Percentiles rank a stretch among this genome's conserved stretches.
Evolutionary conservation across 2,888 invertebrate genomes (phyloP).

Genomic region (Zygogramma bicolorata): DNA sequence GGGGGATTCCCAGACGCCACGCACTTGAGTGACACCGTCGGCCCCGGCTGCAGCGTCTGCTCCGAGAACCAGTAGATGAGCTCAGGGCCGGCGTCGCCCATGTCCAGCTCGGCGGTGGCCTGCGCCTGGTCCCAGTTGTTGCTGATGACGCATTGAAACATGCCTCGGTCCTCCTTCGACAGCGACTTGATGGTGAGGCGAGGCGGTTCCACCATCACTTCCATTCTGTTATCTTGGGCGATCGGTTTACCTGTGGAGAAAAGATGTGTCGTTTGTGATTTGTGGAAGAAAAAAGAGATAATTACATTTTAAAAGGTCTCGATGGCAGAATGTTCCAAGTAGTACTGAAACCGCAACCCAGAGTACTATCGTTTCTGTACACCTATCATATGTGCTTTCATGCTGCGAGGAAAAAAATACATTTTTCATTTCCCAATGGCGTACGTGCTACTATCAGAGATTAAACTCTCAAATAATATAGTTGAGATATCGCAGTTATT

Average conservation of each 20-base stretch:
- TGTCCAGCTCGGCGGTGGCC: slow-evolving; percentile 82
- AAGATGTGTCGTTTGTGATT: too few species aligned
- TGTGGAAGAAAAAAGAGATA: too few species aligned
- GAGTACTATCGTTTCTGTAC: too few species aligned
- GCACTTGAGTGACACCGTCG: slow-evolving; percentile 91
- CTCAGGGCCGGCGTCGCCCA: slow-evolving; percentile 91
- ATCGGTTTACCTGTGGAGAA: slow-evolving; percentile 62
- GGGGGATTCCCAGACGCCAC: slow-evolving; percentile 95
- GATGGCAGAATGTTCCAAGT: too few species aligned
- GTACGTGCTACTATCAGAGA: too few species aligned
- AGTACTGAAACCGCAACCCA: too few species aligned
- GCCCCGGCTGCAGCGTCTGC: slow-evolving; percentile 91
- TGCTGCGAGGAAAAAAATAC: too few species aligned
- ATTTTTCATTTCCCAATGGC: too few species aligned
- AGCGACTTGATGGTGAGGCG: slow-evolving; percentile 73
- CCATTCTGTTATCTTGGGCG: slow-evolving; percentile 63
- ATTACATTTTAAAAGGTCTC: too few species aligned
- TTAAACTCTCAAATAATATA: too few species aligned
- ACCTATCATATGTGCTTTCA: too few species aligned
- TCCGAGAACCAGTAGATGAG: slow-evolving; percentile 92
- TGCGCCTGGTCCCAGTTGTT: slow-evolving; percentile 89
- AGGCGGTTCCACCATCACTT: slow-evolving; percentile 62
- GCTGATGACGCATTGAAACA: slow-evolving; percentile 92
- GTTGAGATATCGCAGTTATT: too few species aligned
- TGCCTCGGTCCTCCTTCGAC: slow-evolving; percentile 86